A percentile compares a stretch with the other conserved stretches of the same genome.
Conservation (phyloP, 1,140 invertebrate species). For the Drosophila nasuta region DNA sequence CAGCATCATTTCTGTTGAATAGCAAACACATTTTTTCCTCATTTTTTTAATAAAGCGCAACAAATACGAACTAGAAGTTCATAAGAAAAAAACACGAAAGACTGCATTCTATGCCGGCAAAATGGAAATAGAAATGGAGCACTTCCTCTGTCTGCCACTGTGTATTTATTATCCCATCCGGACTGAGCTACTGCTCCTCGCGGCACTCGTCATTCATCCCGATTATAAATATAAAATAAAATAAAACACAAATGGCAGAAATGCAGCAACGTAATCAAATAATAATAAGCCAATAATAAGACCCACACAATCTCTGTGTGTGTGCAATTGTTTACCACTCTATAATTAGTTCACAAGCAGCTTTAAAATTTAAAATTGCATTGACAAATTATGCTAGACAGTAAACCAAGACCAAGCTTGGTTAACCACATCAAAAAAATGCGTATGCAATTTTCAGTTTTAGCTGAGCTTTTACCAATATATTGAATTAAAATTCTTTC, state of each 20-base stretch:
- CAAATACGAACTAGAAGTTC: conserved; percentile 43
- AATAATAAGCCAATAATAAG: conserved; percentile 51
- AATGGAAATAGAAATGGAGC: conserved; percentile 5
- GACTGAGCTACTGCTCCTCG: conserved; percentile 7
- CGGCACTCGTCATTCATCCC: conserved; percentile 63
- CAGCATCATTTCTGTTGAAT: conserved; percentile 64
- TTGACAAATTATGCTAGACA: not conserved
- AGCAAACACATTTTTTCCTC: conserved; percentile 48
- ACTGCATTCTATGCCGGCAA: conserved; percentile 32
- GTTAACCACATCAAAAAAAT: not conserved
- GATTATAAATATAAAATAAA: conserved; percentile 64
- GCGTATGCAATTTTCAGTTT: not conserved
- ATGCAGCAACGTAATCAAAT: conserved; percentile 32
- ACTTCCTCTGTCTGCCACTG: conserved; percentile 20
- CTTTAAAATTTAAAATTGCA: not conserved
- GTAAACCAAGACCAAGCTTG: not conserved
- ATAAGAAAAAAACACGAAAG: conserved; percentile 42
- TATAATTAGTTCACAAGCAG: not conserved
- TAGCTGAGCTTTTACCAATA: not conserved
- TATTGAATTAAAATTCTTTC: conserved; percentile 12
- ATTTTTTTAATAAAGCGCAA: conserved; percentile 75
- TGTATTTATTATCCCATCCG: conserved; percentile 70
- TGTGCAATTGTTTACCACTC: conserved; percentile 2
- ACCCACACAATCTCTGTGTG: not conserved
- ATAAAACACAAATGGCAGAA: conserved; percentile 26